phyloP scores from a whole-genome alignment of 2,113 vertebrate species.

The Lethenteron reissneri region DNA sequence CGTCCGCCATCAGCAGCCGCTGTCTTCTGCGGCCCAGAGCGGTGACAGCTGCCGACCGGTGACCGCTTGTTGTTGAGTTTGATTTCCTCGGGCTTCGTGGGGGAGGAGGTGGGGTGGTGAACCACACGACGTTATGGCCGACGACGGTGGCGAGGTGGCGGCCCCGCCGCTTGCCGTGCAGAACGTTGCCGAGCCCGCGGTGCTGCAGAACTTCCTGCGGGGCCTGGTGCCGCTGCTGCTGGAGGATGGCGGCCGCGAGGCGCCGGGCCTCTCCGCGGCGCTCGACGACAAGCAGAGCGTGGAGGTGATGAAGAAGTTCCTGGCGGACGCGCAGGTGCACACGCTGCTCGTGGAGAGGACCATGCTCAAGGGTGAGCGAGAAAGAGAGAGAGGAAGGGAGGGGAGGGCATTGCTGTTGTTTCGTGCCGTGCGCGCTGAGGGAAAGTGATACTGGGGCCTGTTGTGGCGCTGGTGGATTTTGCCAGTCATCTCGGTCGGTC shows the following conservation, averaged over 20 bases:
- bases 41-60: too few relatives aligned
- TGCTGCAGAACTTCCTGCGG: not conserved
- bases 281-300: not conserved
- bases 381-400: too few relatives aligned
- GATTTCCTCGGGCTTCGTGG: too few relatives aligned
- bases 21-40: too few relatives aligned
- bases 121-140: constrained; percentile 10
- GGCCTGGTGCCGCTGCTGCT: constrained; percentile 2
- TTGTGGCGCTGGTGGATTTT: too few relatives aligned
- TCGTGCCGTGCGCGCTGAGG: too few relatives aligned
- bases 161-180: too few relatives aligned
- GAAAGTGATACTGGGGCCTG: too few relatives aligned
- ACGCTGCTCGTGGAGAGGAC: constrained; percentile 1
- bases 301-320: constrained; percentile 1
- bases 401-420: not conserved
- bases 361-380: not conserved
- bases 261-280: not conserved
- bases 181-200: not conserved
- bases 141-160: constrained; percentile 28
- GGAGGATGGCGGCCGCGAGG: not conserved
- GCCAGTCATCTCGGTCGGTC: too few relatives aligned
- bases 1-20: too few relatives aligned
- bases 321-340: constrained; percentile 1
- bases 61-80: too few relatives aligned
- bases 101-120: too few relatives aligned